A percentile compares a stretch with the other conserved stretches of the same genome.
Conservation (phyloP, 2,888 invertebrate species). For the Xanthorhoe designata region DNA sequence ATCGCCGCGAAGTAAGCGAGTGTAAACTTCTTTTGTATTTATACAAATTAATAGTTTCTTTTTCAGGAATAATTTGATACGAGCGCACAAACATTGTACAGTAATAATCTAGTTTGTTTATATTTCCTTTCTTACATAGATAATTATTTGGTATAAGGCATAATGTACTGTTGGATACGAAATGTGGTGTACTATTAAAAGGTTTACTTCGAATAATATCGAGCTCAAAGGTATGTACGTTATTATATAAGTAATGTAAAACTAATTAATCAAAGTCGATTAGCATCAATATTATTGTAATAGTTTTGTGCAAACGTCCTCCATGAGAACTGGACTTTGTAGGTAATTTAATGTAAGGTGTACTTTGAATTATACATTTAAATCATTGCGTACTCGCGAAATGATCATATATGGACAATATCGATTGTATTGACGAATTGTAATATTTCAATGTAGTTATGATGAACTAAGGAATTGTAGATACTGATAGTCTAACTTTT, state of each 20-base stretch:
- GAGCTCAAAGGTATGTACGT: conserved; percentile 76
- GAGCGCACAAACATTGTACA: conserved; percentile 83
- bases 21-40: conserved; percentile 65
- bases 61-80: conserved; percentile 75
- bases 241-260: conserved; percentile 69
- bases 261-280: conserved; percentile 74
- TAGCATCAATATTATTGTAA: conserved; percentile 65
- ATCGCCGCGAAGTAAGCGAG: conserved; percentile 70
- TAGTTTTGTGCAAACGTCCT: conserved; percentile 79
- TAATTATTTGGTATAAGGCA: conserved; percentile 57
- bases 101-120: conserved; percentile 65
- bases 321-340: conserved; percentile 76
- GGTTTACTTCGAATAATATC: conserved; percentile 81
- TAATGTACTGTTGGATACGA: conserved; percentile 48
- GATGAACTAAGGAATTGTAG: conserved; percentile 73
- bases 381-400: conserved; percentile 83
- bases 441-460: conserved; percentile 73
- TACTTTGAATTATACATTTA: conserved; percentile 77
- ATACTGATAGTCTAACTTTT: conserved; percentile 70
- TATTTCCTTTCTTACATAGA: conserved; percentile 65
- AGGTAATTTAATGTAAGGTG: conserved; percentile 65
- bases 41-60: conserved; percentile 65
- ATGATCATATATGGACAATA: conserved; percentile 83
- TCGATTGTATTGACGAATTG: conserved; percentile 79
- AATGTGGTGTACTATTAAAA: conserved; percentile 62